phyloP scores from a whole-genome alignment of 30 jellyfish, hydroid and myxozoan species.

The Clytia hemisphaerica region DNA sequence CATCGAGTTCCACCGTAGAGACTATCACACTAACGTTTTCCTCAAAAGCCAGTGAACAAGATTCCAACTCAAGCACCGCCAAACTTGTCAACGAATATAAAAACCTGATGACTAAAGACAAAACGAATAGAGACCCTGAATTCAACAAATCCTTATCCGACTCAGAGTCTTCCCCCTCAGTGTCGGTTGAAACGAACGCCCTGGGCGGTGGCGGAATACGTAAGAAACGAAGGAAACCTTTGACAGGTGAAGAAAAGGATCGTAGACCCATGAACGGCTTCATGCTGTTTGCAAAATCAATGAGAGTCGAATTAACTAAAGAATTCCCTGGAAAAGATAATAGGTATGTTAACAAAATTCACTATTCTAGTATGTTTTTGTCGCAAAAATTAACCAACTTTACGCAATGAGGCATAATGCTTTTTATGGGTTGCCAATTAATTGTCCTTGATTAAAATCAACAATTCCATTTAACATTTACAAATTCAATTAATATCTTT shows the following conservation, averaged over 20 bases:
- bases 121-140: too few relatives aligned
- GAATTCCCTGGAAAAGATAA: slow-evolving; percentile 93
- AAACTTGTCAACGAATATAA: slow-evolving; percentile 1
- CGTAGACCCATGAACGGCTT: slow-evolving; percentile 99
- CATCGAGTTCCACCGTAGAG: background rate
- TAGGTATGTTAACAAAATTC: too few relatives aligned
- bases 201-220: background rate
- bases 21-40: slow-evolving; percentile 16
- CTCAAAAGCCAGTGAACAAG: background rate
- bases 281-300: slow-evolving; percentile 95
- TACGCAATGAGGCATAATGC: too few relatives aligned
- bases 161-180: background rate
- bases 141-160: too few relatives aligned
- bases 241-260: slow-evolving; percentile 43
- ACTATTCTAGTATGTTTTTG: too few relatives aligned
- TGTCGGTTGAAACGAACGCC: background rate
- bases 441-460: too few relatives aligned
- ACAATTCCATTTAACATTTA: too few relatives aligned
- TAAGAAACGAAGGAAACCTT: slow-evolving; percentile 28
- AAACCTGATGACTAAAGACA: too few relatives aligned
- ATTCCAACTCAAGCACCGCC: background rate
- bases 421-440: too few relatives aligned
- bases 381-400: too few relatives aligned
- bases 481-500: too few relatives aligned
- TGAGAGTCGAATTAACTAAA: slow-evolving; percentile 79